A percentile compares a stretch with the other conserved stretches of the same genome.
phyloP scores from a whole-genome alignment of 2,113 vertebrate genomes.

The Irena cyanogastra region DNA sequence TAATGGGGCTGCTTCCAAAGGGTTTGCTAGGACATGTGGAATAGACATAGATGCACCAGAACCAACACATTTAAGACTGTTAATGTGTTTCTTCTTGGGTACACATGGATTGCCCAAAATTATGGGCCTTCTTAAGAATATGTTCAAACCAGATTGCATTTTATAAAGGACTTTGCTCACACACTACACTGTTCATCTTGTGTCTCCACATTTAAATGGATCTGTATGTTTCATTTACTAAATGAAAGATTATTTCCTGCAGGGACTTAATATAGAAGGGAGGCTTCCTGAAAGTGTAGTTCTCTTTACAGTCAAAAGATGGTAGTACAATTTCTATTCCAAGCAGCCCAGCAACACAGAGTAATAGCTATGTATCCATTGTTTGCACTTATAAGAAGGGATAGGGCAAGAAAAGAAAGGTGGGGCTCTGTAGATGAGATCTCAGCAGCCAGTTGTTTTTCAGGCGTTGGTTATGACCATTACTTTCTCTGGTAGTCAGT shows the following conservation, averaged over 20 bases:
- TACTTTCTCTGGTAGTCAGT: neutral
- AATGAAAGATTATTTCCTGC: neutral
- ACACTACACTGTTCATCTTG: neutral
- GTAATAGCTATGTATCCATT: neutral
- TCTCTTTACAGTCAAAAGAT: slow-evolving; percentile 49
- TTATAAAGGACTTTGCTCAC: neutral
- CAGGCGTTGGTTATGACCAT: neutral
- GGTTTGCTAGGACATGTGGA: neutral
- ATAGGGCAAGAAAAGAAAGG: neutral
- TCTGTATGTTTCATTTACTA: neutral
- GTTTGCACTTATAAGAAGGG: neutral
- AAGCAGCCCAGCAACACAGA: neutral
- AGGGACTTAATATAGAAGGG: neutral
- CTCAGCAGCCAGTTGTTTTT: neutral
- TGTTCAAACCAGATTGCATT: neutral
- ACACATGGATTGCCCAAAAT: neutral
- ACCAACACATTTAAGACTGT: neutral
- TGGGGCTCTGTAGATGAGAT: neutral
- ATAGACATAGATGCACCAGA: neutral
- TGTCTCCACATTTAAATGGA: neutral
- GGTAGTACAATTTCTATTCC: slow-evolving; percentile 42
- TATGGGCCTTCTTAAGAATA: neutral
- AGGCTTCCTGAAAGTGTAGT: slow-evolving; percentile 6
- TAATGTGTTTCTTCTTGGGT: neutral
- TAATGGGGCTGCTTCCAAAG: neutral